Evolutionary conservation across 1,140 invertebrate species (phyloP), one percentile per base, ranked within the genome.

Genomic region (Formica exsecta): DNA sequence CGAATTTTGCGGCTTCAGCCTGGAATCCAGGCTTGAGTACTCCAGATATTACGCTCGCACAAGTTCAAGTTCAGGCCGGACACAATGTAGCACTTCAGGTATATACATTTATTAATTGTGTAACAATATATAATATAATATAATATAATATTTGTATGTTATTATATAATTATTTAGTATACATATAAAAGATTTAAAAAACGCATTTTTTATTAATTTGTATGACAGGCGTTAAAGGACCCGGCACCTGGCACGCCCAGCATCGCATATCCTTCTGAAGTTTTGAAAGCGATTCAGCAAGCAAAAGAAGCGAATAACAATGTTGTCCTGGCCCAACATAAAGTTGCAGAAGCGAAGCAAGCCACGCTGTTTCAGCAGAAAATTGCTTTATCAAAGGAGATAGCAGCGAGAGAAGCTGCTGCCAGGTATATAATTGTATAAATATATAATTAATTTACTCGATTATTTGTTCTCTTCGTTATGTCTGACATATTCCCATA

Each of bases 261-360:
- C 22, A 95, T 95, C n/a, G 94, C 93, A 0, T 95, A 95, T 79
- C 87, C 93, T 0, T 93, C 94, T 0, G 95, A 95, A 48, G 92
- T 95, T 16, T 36, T 94, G 36, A 89, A 87, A 75, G 93, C 95
- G 0, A 91, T 95, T 80, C 93, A 95, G 64, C 92, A 93, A n/a
- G 95, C 95, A 7, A 95, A 94, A 70, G 93, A 95, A 85, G 95
- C 95, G 25, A 95, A 94, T 89, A 90, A 94, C 8, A 93, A 95
- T 85, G 95, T 95, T 65, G 89, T 92, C n/a, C 32, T 93, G 48
- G 95, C 94, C 29, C 93, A 94, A 61, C 93, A 95, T 9, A 92
- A 92, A 87, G 95, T 95, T 36, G 91, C 92, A 5, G 94, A 95
- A 61, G 93, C 92, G 11, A 95, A 95, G 85, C 92, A 94, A 75